Evolutionary conservation across 2,888 invertebrate genomes (phyloP).

Genomic region (Hipparchia sbordonii): DNA sequence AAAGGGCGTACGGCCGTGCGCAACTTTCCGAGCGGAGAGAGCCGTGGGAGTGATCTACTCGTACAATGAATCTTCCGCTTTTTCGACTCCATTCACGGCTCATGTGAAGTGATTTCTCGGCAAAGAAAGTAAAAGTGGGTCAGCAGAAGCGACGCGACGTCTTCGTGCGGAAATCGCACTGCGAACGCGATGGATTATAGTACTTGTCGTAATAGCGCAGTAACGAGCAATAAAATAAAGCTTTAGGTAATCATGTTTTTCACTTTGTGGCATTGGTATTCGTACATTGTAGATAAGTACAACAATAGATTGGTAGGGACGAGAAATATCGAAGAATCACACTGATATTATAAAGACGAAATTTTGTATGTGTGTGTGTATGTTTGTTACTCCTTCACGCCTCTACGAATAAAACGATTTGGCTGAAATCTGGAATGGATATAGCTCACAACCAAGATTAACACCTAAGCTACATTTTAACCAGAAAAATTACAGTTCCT

Average conservation of each 20-base stretch:
- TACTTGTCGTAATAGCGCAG: conserved; percentile 36
- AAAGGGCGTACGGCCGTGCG: conserved; percentile 43
- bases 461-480: too few species aligned
- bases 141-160: conserved; percentile 49
- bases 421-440: too few species aligned
- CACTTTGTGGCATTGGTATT: too few species aligned
- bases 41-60: conserved; percentile 61
- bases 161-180: conserved; percentile 47
- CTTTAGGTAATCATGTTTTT: not conserved
- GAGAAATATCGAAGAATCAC: not conserved
- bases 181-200: conserved; percentile 39
- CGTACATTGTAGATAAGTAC: too few species aligned
- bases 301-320: not conserved
- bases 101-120: conserved; percentile 76
- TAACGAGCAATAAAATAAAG: conserved; percentile 29
- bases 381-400: too few species aligned
- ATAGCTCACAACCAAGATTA: too few species aligned
- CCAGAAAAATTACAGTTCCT: too few species aligned
- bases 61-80: conserved; percentile 72
- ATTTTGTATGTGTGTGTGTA: too few species aligned
- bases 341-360: too few species aligned
- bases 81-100: conserved; percentile 68
- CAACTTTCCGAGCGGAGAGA: conserved; percentile 59
- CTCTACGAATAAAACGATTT: too few species aligned
- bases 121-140: conserved; percentile 79